Evolutionary conservation across 2,888 invertebrate genomes (phyloP).

Genomic region (Abrostola tripartita): DNA sequence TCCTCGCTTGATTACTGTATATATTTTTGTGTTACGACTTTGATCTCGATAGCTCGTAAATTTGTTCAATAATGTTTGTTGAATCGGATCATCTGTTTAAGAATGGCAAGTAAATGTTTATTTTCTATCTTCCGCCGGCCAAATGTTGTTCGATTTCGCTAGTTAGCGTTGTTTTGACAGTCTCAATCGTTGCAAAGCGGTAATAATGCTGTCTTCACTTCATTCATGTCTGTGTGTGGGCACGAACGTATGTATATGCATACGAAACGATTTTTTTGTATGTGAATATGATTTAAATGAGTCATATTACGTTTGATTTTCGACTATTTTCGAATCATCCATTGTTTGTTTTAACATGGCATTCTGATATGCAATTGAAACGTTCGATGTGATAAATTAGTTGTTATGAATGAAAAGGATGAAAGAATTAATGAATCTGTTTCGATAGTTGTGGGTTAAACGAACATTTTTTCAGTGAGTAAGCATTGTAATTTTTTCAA

Average conservation of each 20-base stretch:
- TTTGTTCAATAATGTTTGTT: constrained; percentile 81
- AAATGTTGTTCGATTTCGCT: constrained; percentile 83
- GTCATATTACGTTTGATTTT: constrained; percentile 51
- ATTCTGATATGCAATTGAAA: constrained; percentile 53
- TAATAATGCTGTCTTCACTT: constrained; percentile 82
- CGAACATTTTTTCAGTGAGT: constrained; percentile 29
- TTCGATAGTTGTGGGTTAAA: constrained; percentile 30
- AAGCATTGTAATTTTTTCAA: constrained; percentile 42
- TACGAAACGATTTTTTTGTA: constrained; percentile 58
- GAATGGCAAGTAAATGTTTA: constrained; percentile 84
- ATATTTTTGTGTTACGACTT: constrained; percentile 76
- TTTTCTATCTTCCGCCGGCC: constrained; percentile 85
- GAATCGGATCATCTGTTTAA: constrained; percentile 80
- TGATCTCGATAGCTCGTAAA: constrained; percentile 83
- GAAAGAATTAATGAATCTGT: constrained; percentile 58
- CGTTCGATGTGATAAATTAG: constrained; percentile 51
- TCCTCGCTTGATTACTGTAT: constrained; percentile 62
- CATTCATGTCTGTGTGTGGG: constrained; percentile 65
- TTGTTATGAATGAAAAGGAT: constrained; percentile 51
- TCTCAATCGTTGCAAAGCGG: constrained; percentile 75
- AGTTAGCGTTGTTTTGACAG: constrained; percentile 86
- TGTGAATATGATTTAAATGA: constrained; percentile 57
- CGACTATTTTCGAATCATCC: constrained; percentile 41
- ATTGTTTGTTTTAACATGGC: constrained; percentile 55
- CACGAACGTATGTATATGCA: constrained; percentile 59